phyloP scores from a whole-genome alignment of 2,113 vertebrate genomes.

The Calidris pygmaea region DNA sequence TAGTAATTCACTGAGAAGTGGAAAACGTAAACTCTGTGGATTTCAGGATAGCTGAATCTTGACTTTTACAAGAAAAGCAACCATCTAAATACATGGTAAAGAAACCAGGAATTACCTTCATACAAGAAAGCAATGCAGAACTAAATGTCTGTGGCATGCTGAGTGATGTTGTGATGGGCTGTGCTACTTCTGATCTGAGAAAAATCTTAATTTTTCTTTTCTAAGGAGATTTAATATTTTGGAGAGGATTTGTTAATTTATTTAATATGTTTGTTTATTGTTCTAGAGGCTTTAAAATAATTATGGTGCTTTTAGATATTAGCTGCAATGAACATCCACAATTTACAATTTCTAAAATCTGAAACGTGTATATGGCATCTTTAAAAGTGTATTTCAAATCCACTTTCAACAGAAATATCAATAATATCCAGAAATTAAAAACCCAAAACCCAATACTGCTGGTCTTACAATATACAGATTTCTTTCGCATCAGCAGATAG shows the following conservation, averaged over 20 bases:
- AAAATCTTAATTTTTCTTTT: not conserved
- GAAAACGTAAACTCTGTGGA: not conserved
- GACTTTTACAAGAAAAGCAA: not conserved
- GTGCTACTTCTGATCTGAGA: not conserved
- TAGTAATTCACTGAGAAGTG: not conserved
- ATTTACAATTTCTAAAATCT: not conserved
- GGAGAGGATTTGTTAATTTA: not conserved
- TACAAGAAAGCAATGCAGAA: not conserved
- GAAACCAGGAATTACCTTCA: not conserved
- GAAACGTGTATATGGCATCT: not conserved
- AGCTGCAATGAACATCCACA: not conserved
- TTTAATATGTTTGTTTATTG: not conserved
- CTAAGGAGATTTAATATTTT: not conserved
- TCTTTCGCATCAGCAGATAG: not conserved
- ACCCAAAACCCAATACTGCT: not conserved
- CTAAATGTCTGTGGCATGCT: not conserved
- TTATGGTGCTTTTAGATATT: not conserved
- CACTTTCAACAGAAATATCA: not conserved
- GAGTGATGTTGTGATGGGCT: not conserved
- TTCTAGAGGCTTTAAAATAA: not conserved
- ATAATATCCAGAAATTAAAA: slow-evolving; percentile 27
- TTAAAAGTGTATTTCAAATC: not conserved
- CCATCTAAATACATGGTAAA: not conserved
- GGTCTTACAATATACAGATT: not conserved
- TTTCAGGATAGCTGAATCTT: not conserved